These are phyloP conservation scores for Drosophila longiperda DNA, from an alignment of 2,888 invertebrate genomes.

Conservation along the genomic window DNA sequence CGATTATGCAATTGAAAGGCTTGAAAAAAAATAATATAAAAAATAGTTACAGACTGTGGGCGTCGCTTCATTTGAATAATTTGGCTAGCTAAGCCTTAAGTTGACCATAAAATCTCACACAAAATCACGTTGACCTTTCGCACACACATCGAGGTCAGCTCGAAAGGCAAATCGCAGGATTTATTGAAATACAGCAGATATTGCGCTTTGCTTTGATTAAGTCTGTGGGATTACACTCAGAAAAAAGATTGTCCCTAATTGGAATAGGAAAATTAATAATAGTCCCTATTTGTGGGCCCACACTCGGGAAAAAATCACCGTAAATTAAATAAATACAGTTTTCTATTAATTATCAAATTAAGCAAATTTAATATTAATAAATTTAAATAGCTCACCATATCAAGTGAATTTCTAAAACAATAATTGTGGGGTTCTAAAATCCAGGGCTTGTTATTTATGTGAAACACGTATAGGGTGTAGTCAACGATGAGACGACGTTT, in stretches of 20 bases:
- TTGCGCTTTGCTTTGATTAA: not conserved
- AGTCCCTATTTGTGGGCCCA: not conserved
- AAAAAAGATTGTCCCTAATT: not conserved
- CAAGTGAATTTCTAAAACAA: not conserved
- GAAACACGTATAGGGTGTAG: too few species aligned
- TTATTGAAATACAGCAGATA: not conserved
- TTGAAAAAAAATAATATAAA: constrained; percentile 6
- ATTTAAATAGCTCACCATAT: not conserved
- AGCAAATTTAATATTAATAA: too few species aligned
- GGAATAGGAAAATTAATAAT: not conserved
- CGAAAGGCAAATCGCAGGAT: not conserved
- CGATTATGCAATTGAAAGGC: constrained; percentile 48
- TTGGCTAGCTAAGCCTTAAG: not conserved
- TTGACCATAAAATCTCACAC: not conserved
- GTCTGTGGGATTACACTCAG: not conserved
- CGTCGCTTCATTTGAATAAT: not conserved
- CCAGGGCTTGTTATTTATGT: not conserved
- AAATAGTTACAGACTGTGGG: constrained; percentile 23
- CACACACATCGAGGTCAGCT: constrained; percentile 48
- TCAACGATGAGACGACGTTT: too few species aligned
- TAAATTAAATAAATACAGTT: not conserved
- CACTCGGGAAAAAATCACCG: not conserved
- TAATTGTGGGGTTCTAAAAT: not conserved
- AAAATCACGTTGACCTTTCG: constrained; percentile 49
- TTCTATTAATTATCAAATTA: not conserved